A percentile compares a stretch with the other conserved stretches of the same genome.
Conservation (phyloP, 1,140 invertebrate genomes). For the Bathynomus jamesi region DNA sequence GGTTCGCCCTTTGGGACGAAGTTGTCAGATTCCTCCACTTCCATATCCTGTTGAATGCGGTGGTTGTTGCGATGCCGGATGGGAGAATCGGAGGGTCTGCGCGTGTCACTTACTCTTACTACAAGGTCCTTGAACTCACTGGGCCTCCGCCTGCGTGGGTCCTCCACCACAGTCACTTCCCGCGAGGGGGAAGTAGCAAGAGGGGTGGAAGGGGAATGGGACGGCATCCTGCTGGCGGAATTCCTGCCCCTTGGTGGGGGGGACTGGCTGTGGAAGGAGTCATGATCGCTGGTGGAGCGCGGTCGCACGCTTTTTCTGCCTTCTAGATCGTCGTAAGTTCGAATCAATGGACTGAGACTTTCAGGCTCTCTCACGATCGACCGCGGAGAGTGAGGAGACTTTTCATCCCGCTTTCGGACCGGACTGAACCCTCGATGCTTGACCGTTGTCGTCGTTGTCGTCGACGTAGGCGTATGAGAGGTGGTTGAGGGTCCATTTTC, state of each 20-base stretch:
- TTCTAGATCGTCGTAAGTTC: constrained; percentile 31
- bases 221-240: constrained; percentile 5
- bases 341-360: constrained; percentile 19
- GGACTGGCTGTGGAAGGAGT: constrained; percentile 40
- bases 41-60: constrained; percentile 18
- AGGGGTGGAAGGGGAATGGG: constrained; percentile 27
- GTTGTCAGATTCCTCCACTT: constrained; percentile 20
- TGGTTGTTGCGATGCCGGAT: constrained; percentile 14
- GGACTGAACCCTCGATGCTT: constrained; percentile 28
- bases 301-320: constrained; percentile 21
- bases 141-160: constrained; percentile 27
- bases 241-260: constrained; percentile 30
- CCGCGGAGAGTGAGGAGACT: constrained; percentile 30
- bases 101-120: constrained; percentile 30
- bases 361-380: constrained; percentile 26
- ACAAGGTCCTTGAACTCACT: constrained; percentile 34
- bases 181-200: constrained; percentile 30
- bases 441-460: not conserved
- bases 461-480: not conserved
- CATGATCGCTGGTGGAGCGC: constrained; percentile 41
- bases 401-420: constrained; percentile 34
- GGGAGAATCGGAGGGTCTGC: constrained; percentile 27
- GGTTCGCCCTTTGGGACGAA: constrained; percentile 25
- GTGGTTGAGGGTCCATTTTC: constrained; percentile 14
- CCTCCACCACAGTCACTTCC: constrained; percentile 34